Conservation (phyloP, 1,140 invertebrate species). For the Andricus grossulariae region DNA sequence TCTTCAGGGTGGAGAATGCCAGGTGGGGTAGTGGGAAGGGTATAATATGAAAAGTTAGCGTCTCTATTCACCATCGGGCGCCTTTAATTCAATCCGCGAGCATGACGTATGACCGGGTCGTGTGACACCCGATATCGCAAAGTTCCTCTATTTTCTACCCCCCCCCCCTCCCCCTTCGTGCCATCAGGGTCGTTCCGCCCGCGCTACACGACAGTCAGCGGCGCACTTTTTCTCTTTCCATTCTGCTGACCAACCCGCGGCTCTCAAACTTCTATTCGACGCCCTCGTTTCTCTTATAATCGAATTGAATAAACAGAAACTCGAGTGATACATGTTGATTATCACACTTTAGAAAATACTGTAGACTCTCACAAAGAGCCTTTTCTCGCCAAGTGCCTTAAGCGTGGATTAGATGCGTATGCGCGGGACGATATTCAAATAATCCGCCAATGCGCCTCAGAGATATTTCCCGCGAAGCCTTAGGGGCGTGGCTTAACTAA, state of each 20-base stretch:
- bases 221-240: slow-evolving; percentile 34
- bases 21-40: slow-evolving; percentile 40
- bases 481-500: too few relatives aligned
- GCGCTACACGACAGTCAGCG: slow-evolving; percentile 1
- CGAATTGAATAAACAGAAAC: not conserved
- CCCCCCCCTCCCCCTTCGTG: slow-evolving; percentile 31
- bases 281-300: slow-evolving; percentile 12
- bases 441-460: too few relatives aligned
- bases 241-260: slow-evolving; percentile 29
- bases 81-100: slow-evolving; percentile 67
- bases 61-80: slow-evolving; percentile 59
- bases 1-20: not conserved
- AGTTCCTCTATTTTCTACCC: slow-evolving; percentile 57
- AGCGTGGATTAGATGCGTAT: too few relatives aligned
- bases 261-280: not conserved
- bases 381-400: too few relatives aligned
- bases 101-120: slow-evolving; percentile 65
- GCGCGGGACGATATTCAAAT: too few relatives aligned
- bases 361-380: not conserved
- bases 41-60: slow-evolving; percentile 69
- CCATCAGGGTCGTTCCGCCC: not conserved
- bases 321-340: not conserved
- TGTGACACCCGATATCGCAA: slow-evolving; percentile 64
- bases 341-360: not conserved
- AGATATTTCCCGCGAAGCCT: too few relatives aligned